Evolutionary conservation across 2,113 vertebrate genomes (phyloP).

Genomic region (Falcunculus frontatus): DNA sequence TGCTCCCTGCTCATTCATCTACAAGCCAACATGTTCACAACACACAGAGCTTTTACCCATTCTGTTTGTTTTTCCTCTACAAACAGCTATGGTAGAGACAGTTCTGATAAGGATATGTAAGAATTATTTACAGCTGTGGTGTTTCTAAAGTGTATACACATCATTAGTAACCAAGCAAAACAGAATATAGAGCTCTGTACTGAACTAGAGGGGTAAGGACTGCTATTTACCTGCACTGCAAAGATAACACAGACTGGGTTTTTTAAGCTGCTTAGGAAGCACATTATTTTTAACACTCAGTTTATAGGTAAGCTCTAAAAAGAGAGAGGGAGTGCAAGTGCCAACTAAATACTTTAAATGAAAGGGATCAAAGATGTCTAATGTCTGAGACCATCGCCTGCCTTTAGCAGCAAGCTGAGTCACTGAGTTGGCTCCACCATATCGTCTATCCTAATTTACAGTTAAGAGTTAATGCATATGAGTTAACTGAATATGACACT

Average conservation of each 20-base stretch:
- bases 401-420: neutral
- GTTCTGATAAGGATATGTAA: neutral
- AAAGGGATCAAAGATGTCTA: neutral
- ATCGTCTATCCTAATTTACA: neutral
- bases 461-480: neutral
- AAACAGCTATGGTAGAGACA: neutral
- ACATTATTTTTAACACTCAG: neutral
- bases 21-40: neutral
- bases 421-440: neutral
- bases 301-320: neutral
- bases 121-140: neutral
- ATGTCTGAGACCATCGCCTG: neutral
- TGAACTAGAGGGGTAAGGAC: neutral
- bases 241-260: neutral
- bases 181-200: neutral
- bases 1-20: neutral
- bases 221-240: neutral
- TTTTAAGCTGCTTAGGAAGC: neutral
- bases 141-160: neutral
- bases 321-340: neutral
- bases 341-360: neutral
- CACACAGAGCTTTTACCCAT: neutral
- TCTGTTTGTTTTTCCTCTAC: neutral
- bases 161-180: neutral
- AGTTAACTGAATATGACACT: neutral